phyloP scores from a whole-genome alignment of 2,797 vertebrate genomes.

The Sebastes nivosus region DNA sequence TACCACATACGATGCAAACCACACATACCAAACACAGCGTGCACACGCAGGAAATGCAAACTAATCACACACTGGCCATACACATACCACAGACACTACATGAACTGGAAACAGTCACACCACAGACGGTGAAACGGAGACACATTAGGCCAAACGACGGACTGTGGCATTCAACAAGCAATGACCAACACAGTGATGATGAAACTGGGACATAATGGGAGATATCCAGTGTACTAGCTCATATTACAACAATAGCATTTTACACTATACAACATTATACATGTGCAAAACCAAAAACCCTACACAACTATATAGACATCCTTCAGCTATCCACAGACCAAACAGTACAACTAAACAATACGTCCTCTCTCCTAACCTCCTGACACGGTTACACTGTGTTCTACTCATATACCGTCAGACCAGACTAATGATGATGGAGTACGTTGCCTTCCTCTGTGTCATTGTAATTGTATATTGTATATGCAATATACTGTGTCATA shows the following conservation, averaged over 20 bases:
- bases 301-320: background rate
- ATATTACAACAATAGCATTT: background rate
- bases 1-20: conserved; percentile 67
- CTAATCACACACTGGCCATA: conserved; percentile 8
- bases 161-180: conserved; percentile 17
- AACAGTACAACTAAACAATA: background rate
- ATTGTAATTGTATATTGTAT: conserved; percentile 41
- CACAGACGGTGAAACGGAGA: conserved; percentile 43
- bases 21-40: conserved; percentile 15
- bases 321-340: background rate
- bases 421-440: conserved; percentile 41
- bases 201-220: conserved; percentile 35
- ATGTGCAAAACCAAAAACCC: conserved; percentile 15
- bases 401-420: conserved; percentile 36
- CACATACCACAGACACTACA: conserved; percentile 49
- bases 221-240: background rate
- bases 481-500: conserved; percentile 56
- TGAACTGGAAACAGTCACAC: conserved; percentile 58
- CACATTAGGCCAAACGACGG: conserved; percentile 72
- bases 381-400: conserved; percentile 66
- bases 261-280: background rate
- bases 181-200: conserved; percentile 5
- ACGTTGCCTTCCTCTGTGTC: conserved; percentile 63
- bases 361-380: background rate
- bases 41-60: conserved; percentile 24